Evolutionary conservation across 2,888 invertebrate genomes (phyloP).

Genomic region (Actias luna): DNA sequence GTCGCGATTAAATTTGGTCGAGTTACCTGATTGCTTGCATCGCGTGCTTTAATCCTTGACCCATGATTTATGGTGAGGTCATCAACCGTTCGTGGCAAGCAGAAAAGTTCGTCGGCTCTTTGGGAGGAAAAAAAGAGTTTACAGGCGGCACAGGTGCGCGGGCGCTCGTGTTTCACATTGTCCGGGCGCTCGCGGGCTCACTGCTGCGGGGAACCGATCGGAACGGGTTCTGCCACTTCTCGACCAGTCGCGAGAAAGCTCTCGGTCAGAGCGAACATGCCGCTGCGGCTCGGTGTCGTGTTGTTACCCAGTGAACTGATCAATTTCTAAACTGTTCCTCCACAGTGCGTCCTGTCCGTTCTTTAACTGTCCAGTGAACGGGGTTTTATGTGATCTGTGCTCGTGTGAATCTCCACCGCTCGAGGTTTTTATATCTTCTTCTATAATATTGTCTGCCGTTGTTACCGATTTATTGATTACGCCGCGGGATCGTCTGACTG

Average conservation of each 20-base stretch:
- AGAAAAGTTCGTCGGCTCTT: slow-evolving; percentile 65
- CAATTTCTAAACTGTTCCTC: background rate
- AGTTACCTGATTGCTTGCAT: too few relatives aligned
- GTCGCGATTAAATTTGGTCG: background rate
- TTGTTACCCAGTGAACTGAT: background rate
- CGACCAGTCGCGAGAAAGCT: slow-evolving; percentile 49
- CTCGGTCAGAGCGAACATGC: slow-evolving; percentile 33
- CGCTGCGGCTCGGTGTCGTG: slow-evolving; percentile 6
- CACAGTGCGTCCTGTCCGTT: background rate
- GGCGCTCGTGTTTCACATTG: slow-evolving; percentile 68
- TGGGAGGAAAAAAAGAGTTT: slow-evolving; percentile 56
- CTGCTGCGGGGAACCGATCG: slow-evolving; percentile 31
- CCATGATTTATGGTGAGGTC: slow-evolving; percentile 56
- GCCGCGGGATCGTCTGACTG: background rate
- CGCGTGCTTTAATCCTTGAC: slow-evolving; percentile 1
- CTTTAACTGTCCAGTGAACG: background rate
- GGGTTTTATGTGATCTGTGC: background rate
- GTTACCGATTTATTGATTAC: background rate
- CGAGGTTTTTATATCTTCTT: background rate
- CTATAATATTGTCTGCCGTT: background rate
- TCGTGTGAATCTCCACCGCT: background rate
- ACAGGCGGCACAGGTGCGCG: slow-evolving; percentile 69
- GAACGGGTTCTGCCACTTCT: slow-evolving; percentile 51
- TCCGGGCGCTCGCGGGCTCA: slow-evolving; percentile 33
- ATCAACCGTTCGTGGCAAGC: slow-evolving; percentile 59